These are phyloP conservation scores for Athripsodes cinereus DNA, from an alignment of 2,888 invertebrate species.

Conservation along the genomic window DNA sequence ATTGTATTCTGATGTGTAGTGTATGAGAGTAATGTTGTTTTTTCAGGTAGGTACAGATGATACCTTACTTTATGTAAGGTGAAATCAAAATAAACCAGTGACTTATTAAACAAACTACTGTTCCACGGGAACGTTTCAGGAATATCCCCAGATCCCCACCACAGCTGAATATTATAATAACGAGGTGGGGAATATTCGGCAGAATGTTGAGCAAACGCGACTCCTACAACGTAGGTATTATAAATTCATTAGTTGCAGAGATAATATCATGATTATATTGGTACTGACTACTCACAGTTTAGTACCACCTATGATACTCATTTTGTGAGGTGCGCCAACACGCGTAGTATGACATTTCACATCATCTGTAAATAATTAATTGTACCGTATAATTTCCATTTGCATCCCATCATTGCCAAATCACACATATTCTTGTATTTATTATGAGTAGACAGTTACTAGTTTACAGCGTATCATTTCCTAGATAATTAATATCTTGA, in stretches of 20 bases:
- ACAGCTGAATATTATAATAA: not conserved
- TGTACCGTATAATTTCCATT: not conserved
- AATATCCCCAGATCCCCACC: slow-evolving; percentile 20
- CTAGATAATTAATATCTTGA: too few species aligned
- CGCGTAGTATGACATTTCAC: not conserved
- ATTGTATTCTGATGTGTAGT: too few species aligned
- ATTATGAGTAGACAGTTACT: too few species aligned
- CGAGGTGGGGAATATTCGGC: too few species aligned
- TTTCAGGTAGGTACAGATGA: slow-evolving; percentile 15
- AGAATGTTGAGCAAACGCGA: too few species aligned
- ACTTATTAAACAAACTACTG: slow-evolving; percentile 19
- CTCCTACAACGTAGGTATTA: not conserved
- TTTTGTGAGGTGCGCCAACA: not conserved
- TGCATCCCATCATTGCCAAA: too few species aligned
- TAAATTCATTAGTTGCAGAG: not conserved
- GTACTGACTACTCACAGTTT: too few species aligned
- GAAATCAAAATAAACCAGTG: slow-evolving; percentile 26
- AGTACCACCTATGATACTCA: too few species aligned
- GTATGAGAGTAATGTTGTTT: slow-evolving; percentile 12
- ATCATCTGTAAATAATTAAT: not conserved
- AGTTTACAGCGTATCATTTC: too few species aligned
- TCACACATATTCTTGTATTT: too few species aligned
- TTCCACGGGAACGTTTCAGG: slow-evolving; percentile 22
- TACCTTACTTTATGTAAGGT: slow-evolving; percentile 20
- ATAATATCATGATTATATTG: too few species aligned